These are phyloP conservation scores for Drosophila arizonae DNA, from an alignment of 1,140 invertebrate species.

Conservation along the genomic window DNA sequence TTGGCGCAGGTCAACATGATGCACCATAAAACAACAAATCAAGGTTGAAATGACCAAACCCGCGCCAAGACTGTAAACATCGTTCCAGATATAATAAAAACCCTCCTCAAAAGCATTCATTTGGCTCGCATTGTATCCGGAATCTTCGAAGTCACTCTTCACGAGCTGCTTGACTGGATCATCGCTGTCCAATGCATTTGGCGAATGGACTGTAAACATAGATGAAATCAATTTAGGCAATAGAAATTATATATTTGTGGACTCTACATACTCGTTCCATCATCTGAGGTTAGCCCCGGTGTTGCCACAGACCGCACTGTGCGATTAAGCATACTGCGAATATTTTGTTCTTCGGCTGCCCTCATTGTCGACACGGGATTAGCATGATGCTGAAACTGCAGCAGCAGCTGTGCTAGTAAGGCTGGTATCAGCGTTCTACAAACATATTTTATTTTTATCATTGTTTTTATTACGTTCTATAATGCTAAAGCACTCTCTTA, in stretches of 20 bases:
- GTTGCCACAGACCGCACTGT: conserved; percentile 43
- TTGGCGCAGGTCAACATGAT: conserved; percentile 81
- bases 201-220: conserved; percentile 29
- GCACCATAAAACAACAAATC: conserved; percentile 74
- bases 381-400: conserved; percentile 69
- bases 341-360: neutral
- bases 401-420: conserved; percentile 82
- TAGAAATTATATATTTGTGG: neutral
- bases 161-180: conserved; percentile 41
- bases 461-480: neutral
- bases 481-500: conserved; percentile 50
- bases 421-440: conserved; percentile 83
- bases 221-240: neutral
- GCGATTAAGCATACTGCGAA: conserved; percentile 45
- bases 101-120: conserved; percentile 20
- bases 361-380: neutral
- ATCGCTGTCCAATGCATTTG: conserved; percentile 40
- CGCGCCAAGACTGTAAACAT: conserved; percentile 60
- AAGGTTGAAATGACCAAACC: conserved; percentile 72
- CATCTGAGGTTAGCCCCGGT: neutral
- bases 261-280: conserved; percentile 1
- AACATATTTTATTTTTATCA: neutral
- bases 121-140: conserved; percentile 11
- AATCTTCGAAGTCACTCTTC: neutral
- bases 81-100: conserved; percentile 53